phyloP scores from a whole-genome alignment of 2,113 vertebrate species.

The Festucalex cinctus region DNA sequence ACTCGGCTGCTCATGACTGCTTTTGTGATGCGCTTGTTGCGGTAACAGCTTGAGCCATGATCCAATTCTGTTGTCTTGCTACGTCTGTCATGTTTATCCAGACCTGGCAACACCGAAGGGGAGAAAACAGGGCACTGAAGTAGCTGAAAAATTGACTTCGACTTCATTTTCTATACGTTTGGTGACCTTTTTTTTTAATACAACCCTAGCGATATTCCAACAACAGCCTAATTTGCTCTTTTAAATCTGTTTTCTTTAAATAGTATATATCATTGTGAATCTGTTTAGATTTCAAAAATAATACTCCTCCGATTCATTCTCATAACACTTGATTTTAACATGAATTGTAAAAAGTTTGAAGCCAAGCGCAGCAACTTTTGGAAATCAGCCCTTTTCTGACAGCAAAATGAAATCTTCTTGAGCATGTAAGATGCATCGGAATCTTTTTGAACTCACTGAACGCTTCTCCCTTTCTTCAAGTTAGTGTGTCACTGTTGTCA shows the following conservation, averaged over 20 bases:
- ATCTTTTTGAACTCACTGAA: slow-evolving; percentile 9
- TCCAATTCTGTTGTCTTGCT: slow-evolving; percentile 18
- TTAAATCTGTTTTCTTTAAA: too few species aligned
- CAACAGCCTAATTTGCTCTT: too few species aligned
- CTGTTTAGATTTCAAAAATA: too few species aligned
- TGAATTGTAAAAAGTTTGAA: not conserved
- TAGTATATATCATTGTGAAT: too few species aligned
- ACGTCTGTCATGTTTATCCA: slow-evolving; percentile 4
- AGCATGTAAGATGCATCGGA: not conserved
- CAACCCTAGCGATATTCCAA: too few species aligned
- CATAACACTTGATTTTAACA: too few species aligned
- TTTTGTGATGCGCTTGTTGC: slow-evolving; percentile 19
- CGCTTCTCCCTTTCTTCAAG: slow-evolving; percentile 14
- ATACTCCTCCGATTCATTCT: not conserved
- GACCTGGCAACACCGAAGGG: not conserved
- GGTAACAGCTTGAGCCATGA: slow-evolving; percentile 10
- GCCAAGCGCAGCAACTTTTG: not conserved
- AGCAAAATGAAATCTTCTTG: not conserved
- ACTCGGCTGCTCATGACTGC: slow-evolving; percentile 23
- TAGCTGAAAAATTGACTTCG: not conserved
- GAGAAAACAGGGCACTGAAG: not conserved
- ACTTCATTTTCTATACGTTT: not conserved
- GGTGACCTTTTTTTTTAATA: not conserved
- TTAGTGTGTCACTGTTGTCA: slow-evolving; percentile 24
- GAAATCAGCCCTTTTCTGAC: not conserved